These are phyloP conservation scores for Cylindroiulus punctatus DNA, from an alignment of 2,888 invertebrate genomes.

Conservation along the genomic window DNA sequence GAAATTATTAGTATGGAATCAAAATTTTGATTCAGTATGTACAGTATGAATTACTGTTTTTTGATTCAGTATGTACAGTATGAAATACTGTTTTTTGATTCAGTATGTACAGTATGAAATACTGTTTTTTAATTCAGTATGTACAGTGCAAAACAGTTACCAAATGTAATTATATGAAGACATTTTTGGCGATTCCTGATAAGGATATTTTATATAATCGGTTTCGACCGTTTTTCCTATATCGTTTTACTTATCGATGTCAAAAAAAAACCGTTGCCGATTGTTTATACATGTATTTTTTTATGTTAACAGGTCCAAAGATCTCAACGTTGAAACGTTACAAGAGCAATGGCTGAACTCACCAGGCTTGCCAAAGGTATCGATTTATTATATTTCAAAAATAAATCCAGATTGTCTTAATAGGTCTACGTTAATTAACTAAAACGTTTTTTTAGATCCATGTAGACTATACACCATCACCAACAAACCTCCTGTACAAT, in stretches of 20 bases:
- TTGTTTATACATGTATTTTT: constrained; percentile 59
- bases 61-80: too few relatives aligned
- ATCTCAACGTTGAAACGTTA: constrained; percentile 50
- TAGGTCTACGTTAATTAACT: not conserved
- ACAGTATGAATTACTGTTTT: too few relatives aligned
- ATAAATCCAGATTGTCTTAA: not conserved
- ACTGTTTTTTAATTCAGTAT: too few relatives aligned
- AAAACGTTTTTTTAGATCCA: constrained; percentile 3
- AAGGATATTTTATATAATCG: too few relatives aligned
- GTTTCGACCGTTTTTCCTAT: too few relatives aligned
- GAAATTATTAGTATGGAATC: too few relatives aligned
- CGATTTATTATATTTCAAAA: not conserved
- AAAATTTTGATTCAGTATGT: too few relatives aligned
- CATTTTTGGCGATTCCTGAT: not conserved
- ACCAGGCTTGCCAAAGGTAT: constrained; percentile 56
- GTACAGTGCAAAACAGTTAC: too few relatives aligned
- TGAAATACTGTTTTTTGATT: too few relatives aligned
- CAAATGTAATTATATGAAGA: not conserved
- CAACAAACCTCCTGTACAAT: constrained; percentile 6
- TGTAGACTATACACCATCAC: constrained; percentile 6
- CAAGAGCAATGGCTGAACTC: constrained; percentile 55
- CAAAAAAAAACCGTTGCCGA: too few relatives aligned
- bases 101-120: too few relatives aligned
- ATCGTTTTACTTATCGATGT: too few relatives aligned
- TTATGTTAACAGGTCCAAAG: constrained; percentile 53